Percentiles rank a stretch among this genome's conserved stretches.
Evolutionary conservation across 2,113 vertebrate species (phyloP).

Genomic region (Gallinago media): DNA sequence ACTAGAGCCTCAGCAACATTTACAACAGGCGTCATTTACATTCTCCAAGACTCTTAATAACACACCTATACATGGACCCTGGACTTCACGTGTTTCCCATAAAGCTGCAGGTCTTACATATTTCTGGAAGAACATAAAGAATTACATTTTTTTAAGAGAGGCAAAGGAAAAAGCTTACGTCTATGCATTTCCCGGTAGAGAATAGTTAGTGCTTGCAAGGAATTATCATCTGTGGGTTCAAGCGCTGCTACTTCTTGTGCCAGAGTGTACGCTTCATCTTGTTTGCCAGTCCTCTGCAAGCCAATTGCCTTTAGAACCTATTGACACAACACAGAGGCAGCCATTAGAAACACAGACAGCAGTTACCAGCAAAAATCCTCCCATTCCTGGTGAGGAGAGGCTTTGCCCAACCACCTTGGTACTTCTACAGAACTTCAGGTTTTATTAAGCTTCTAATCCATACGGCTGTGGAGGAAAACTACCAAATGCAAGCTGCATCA

Average conservation of each 20-base stretch:
- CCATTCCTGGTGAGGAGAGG: neutral
- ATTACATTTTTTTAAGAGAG: neutral
- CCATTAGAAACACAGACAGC: neutral
- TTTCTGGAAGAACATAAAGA: neutral
- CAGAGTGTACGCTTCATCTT: constrained; percentile 93
- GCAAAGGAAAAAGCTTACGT: constrained; percentile 79
- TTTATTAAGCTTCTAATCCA: neutral
- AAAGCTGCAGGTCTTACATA: neutral
- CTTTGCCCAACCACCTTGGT: neutral
- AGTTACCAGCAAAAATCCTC: neutral
- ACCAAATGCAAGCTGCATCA: neutral
- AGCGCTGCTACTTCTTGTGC: constrained; percentile 94
- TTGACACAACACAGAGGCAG: neutral
- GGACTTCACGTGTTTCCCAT: accelerated
- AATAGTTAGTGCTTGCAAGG: constrained; percentile 95
- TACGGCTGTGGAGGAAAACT: neutral
- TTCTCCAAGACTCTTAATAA: neutral
- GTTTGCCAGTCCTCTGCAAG: constrained; percentile 94
- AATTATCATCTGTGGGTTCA: constrained; percentile 98
- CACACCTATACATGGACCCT: neutral
- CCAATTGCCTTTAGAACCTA: constrained; percentile 98
- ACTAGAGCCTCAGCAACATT: neutral
- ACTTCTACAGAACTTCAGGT: neutral
- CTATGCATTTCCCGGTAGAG: constrained; percentile 98
- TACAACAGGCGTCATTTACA: neutral